Evolutionary conservation across 2,888 invertebrate species (phyloP), one percentile per base, ranked within the genome.

Genomic region (Leptogaster cylindrica): DNA sequence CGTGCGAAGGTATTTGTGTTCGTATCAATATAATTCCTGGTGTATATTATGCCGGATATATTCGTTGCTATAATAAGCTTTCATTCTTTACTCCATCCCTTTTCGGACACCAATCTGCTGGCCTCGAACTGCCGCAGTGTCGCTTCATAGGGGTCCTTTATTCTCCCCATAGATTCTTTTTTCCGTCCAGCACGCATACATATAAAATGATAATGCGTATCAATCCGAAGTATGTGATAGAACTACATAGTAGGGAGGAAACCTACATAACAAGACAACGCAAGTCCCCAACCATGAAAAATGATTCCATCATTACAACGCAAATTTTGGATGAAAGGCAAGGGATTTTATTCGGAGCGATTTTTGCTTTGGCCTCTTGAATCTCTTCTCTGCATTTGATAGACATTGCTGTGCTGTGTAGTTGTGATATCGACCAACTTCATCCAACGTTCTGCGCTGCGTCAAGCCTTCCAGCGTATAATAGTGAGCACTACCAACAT

Each of bases 241-340:
- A 44, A 41, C 33, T 39, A 20, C n/a, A 3, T 44, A 46, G 33
- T 50, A 25, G 23, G 7, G 41, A 51, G 64, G 63, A 64, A 64
- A 65, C 50, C 48, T 36, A 33, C 65, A 39, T 50, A 46, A 68
- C 58, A 68, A 65, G 46, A 48, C 51, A 51, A 23, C 65, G 65
- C 50, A n/a, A n/a, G n/a, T n/a, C n/a, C n/a, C n/a, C n/a, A 50
- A 63, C 48, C 23, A 69, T 69, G 69, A 69, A 69, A 69, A 69
- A 69, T 69, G 69, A 69, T 69, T 67, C 52, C 25, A 61, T 25
- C 61, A 51, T 69, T 69, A 69, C 69, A 2, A 16, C 51, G 69
- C 69, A 52, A 25, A 46, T 69, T 69, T 64, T 31, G 36, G 18
- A 23, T 39, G 36, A 51, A 50, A 51, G 51, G 39, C 41, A 61